phyloP scores from a whole-genome alignment of 2,113 vertebrate species.

The Urocynchramus pylzowi region DNA sequence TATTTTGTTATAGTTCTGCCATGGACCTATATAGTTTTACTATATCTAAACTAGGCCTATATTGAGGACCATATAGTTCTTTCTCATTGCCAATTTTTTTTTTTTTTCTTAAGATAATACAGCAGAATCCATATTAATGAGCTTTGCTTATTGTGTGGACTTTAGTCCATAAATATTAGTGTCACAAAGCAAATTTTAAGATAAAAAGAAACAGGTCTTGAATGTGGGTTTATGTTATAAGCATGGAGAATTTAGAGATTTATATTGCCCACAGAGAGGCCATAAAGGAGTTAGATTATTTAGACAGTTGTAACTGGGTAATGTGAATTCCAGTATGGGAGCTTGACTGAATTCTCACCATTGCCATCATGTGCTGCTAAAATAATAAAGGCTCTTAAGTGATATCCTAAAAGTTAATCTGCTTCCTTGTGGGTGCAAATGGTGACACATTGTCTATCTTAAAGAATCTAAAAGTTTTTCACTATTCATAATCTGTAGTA shows the following conservation, averaged over 20 bases:
- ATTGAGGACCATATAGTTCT: neutral
- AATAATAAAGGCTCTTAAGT: neutral
- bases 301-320: neutral
- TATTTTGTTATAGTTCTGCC: neutral
- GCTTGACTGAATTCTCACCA: neutral
- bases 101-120: neutral
- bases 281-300: neutral
- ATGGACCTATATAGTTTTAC: neutral
- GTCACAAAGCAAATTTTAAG: neutral
- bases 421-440: neutral
- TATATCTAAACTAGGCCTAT: neutral
- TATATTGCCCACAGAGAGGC: neutral
- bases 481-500: neutral
- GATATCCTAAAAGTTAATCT: neutral
- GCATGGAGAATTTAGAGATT: neutral
- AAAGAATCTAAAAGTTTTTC: neutral
- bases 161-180: neutral
- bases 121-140: neutral
- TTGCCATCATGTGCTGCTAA: neutral
- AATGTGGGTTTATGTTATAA: neutral
- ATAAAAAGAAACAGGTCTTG: neutral
- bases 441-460: neutral
- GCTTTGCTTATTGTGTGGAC: neutral
- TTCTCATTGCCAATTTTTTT: neutral
- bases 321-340: neutral